A percentile compares a stretch with the other conserved stretches of the same genome.
phyloP scores from a whole-genome alignment of 2,113 vertebrate genomes.

The human (Homo sapiens) region DNA sequence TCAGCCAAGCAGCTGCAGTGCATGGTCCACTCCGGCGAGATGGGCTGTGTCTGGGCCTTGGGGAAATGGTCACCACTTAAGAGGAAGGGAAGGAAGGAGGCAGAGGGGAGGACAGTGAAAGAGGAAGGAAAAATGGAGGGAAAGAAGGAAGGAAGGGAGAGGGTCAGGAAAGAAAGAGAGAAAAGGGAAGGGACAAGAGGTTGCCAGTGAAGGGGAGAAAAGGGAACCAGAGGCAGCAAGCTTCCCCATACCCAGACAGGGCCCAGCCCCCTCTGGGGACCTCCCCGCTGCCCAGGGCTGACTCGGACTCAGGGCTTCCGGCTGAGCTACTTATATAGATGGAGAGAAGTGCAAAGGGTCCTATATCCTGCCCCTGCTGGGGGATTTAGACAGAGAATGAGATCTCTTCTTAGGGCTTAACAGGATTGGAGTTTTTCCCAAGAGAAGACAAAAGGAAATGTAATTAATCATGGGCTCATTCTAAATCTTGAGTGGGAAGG shows the following conservation, averaged over 20 bases:
- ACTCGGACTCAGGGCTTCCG: neutral
- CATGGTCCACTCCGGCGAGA: constrained; percentile 50
- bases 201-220: neutral
- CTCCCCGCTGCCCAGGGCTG: neutral
- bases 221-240: neutral
- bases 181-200: neutral
- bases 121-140: neutral
- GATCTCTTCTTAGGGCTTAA: constrained; percentile 16
- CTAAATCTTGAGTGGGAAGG: neutral
- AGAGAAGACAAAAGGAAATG: constrained; percentile 8
- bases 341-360: neutral
- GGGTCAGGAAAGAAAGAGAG: neutral
- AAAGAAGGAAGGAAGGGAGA: neutral
- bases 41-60: neutral
- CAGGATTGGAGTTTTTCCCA: constrained; percentile 11
- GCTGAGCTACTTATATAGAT: neutral
- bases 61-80: neutral
- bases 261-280: neutral
- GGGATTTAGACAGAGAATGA: constrained; percentile 30
- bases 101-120: neutral
- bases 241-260: neutral
- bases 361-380: neutral
- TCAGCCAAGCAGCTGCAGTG: constrained; percentile 41
- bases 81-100: neutral
- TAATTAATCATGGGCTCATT: neutral